phyloP scores from a whole-genome alignment of 2,113 vertebrate species.

The Chloroceryle aenea region DNA sequence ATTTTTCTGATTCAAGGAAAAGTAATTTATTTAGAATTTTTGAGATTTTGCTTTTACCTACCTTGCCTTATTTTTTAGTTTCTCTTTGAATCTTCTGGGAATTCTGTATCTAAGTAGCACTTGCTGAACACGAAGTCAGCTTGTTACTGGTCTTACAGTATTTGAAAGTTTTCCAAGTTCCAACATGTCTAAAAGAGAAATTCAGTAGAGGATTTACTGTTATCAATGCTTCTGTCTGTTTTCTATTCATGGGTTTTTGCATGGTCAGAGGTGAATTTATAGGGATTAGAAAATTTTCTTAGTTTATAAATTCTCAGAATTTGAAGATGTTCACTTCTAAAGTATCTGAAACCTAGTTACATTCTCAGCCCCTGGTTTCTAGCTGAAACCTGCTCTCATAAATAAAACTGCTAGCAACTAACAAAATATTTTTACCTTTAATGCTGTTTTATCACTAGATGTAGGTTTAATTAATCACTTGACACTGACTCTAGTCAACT shows the following conservation, averaged over 20 bases:
- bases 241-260: rapidly evolving
- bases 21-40: neutral
- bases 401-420: neutral
- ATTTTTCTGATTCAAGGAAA: neutral
- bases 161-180: neutral
- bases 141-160: neutral
- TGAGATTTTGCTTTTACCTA: neutral
- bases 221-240: neutral
- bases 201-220: neutral
- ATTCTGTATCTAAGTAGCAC: neutral
- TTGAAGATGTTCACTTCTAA: neutral
- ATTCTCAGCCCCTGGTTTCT: neutral
- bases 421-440: neutral
- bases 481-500: neutral
- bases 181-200: neutral
- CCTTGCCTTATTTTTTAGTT: neutral
- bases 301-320: neutral
- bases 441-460: neutral
- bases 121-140: neutral
- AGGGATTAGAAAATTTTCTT: neutral
- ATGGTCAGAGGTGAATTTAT: neutral
- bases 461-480: neutral
- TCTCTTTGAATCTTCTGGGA: neutral
- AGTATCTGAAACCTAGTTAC: neutral
- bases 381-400: neutral